These are phyloP conservation scores for Elegia similella DNA, from an alignment of 2,888 invertebrate species.

Conservation along the genomic window DNA sequence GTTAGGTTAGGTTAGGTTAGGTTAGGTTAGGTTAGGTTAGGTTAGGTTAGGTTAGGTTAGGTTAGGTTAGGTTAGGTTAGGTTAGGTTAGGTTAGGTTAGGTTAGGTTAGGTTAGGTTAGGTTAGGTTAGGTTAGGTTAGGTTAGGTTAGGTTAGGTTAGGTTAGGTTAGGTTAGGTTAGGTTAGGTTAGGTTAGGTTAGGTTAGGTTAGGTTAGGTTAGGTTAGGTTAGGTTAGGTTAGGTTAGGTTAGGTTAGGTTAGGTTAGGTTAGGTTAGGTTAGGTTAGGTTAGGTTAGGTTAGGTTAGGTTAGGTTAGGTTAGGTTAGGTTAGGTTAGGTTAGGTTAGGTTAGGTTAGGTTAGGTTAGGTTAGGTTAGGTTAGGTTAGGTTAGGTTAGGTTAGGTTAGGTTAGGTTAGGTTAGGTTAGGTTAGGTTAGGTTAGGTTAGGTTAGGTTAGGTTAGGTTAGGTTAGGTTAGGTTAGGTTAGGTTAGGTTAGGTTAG, in stretches of 20 bases:
- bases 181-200: constrained; percentile 19
- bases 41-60: constrained; percentile 17
- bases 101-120: constrained; percentile 19
- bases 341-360: constrained; percentile 19
- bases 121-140: constrained; percentile 19
- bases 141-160: constrained; percentile 19
- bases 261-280: constrained; percentile 19
- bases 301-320: constrained; percentile 19
- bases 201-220: constrained; percentile 19
- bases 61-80: constrained; percentile 19
- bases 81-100: constrained; percentile 19
- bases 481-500: constrained; percentile 15
- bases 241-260: constrained; percentile 19
- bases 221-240: constrained; percentile 19
- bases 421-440: constrained; percentile 18
- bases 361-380: constrained; percentile 19
- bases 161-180: constrained; percentile 19
- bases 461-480: constrained; percentile 15
- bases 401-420: constrained; percentile 19
- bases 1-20: constrained; percentile 15
- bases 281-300: constrained; percentile 19
- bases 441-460: constrained; percentile 19
- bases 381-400: constrained; percentile 19
- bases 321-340: constrained; percentile 19
- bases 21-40: constrained; percentile 18